Conservation (phyloP, 2,113 vertebrate species). For the Entomyzon cyanotis region DNA sequence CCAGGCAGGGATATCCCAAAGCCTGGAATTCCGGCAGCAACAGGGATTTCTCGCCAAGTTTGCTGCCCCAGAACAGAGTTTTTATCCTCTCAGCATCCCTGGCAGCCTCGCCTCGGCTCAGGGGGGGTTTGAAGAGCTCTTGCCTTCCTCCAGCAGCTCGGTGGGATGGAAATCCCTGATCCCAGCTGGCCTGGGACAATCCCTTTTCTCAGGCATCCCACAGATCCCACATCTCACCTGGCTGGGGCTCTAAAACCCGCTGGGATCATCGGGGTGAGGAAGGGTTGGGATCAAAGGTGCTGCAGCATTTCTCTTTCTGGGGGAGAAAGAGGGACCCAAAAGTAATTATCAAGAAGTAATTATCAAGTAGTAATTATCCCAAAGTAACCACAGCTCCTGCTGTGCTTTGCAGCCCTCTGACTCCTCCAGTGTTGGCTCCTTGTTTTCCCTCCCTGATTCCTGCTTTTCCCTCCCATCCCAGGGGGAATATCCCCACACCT, state of each 20-base stretch:
- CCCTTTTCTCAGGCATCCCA: neutral
- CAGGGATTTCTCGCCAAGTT: neutral
- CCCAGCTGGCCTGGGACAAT: neutral
- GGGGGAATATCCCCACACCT: neutral
- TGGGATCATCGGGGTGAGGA: rapidly evolving
- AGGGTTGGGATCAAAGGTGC: rapidly evolving
- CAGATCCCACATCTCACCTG: rapidly evolving
- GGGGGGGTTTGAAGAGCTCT: neutral
- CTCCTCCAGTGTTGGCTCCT: neutral
- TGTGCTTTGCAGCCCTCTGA: neutral
- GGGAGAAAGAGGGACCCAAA: neutral
- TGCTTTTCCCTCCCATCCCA: neutral
- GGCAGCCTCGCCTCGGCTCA: neutral
- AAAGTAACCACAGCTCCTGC: neutral
- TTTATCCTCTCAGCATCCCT: neutral
- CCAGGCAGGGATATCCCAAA: neutral
- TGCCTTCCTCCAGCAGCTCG: neutral
- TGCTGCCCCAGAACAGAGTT: neutral
- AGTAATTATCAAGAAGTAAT: neutral
- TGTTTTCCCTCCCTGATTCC: too few relatives aligned
- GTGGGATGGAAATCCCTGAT: neutral
- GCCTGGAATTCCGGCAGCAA: neutral
- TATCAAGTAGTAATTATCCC: too few relatives aligned
- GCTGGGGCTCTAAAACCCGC: neutral
- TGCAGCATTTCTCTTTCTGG: neutral